phyloP scores from a whole-genome alignment of 2,888 invertebrate genomes.

The Notodonta ziczac region DNA sequence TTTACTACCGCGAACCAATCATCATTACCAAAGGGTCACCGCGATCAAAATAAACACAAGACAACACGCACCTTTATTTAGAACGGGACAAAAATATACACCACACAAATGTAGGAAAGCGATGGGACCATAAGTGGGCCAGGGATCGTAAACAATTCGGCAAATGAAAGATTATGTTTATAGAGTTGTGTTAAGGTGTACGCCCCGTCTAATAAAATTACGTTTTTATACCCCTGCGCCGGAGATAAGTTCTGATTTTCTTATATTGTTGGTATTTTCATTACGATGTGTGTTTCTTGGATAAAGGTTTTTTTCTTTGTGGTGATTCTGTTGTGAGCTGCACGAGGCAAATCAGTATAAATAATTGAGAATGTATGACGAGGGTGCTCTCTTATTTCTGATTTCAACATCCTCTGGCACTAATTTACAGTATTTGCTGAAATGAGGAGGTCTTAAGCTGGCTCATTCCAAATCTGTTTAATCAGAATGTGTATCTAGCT shows the following conservation, averaged over 20 bases:
- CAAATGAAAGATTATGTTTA: constrained; percentile 84
- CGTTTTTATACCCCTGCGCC: constrained; percentile 62
- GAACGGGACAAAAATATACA: constrained; percentile 43
- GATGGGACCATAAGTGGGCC: constrained; percentile 46
- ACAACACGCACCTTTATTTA: constrained; percentile 58
- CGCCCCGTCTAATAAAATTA: constrained; percentile 69
- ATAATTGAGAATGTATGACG: not conserved
- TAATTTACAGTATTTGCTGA: no score
- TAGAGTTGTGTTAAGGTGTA: constrained; percentile 74
- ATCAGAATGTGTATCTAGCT: no score
- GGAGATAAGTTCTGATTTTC: constrained; percentile 66
- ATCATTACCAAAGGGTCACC: constrained; percentile 68
- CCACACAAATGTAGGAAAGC: constrained; percentile 30
- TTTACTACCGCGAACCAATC: constrained; percentile 73
- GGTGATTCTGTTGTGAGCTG: not conserved
- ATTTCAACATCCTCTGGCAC: not conserved
- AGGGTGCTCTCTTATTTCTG: not conserved
- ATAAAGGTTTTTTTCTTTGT: constrained; percentile 16
- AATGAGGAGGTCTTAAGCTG: no score
- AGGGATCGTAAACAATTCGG: constrained; percentile 70
- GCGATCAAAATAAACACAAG: constrained; percentile 50
- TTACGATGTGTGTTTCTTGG: constrained; percentile 32
- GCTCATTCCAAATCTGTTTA: no score
- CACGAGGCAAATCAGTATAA: not conserved
- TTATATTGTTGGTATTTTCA: constrained; percentile 39